A percentile compares a stretch with the other conserved stretches of the same genome.
These are phyloP conservation scores for Psettodes erumei DNA, from an alignment of 2,113 vertebrate species.

Conservation along the genomic window DNA sequence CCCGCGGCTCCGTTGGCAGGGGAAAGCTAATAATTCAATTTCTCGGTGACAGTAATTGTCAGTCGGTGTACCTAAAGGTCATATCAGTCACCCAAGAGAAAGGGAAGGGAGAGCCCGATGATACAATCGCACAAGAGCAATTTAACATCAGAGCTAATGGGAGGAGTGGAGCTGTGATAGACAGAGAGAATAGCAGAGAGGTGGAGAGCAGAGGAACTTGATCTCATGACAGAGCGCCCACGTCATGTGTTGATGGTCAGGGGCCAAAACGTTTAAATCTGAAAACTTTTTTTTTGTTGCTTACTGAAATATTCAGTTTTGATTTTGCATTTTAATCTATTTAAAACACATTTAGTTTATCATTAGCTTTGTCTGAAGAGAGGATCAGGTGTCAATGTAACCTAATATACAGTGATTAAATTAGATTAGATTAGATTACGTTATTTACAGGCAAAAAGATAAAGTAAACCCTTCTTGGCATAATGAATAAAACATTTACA, in stretches of 20 bases:
- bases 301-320: background rate
- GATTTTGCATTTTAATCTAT: background rate
- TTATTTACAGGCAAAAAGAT: background rate
- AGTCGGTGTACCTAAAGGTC: constrained; percentile 86
- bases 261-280: constrained; percentile 1
- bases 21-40: constrained; percentile 88
- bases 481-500: background rate
- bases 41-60: constrained; percentile 86
- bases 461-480: background rate
- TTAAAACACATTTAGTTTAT: background rate
- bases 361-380: background rate
- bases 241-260: constrained; percentile 47
- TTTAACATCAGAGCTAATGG: constrained; percentile 82
- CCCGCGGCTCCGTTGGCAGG: constrained; percentile 74
- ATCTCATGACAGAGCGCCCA: constrained; percentile 45
- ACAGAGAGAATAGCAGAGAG: constrained; percentile 61
- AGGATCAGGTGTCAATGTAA: background rate
- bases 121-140: constrained; percentile 80
- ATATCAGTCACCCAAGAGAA: constrained; percentile 82
- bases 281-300: background rate
- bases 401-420: background rate
- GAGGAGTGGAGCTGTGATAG: constrained; percentile 73
- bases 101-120: constrained; percentile 73
- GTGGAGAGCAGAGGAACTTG: constrained; percentile 52
- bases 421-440: too few species aligned